Base-by-base conservation (phyloP, 2,113 vertebrate genomes). In the Leuciscus idus region DNA sequence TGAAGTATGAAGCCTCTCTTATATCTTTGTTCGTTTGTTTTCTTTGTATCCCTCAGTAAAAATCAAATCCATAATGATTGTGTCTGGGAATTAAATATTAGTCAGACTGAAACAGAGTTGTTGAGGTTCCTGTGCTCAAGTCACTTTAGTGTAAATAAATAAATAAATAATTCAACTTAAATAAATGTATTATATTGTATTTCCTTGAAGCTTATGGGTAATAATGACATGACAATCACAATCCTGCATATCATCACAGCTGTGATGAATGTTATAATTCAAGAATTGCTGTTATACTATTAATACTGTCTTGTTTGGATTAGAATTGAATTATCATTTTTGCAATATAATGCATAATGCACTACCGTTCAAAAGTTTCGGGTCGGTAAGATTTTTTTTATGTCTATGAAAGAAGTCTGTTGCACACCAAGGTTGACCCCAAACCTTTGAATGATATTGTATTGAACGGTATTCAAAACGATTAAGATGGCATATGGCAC, bases 131-230 rank as follows among this genome's bases (percentile, higher is more conserved):
- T 73, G 74, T 80, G 62, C 82, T 84, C 13, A 77, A 84, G n/a
- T 81, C 82, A 77, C 82, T 77, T 89, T 89, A 76, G 76, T 87
- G 68, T 39, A 77, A 81, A 89, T 89, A 86, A 88, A 81, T 48
- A 64, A 28, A 46, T 15, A 64, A 48, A 81, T 66, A 11, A 26
- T 26, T 26, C 26, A 48, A 82, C 62, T 21, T 23, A 68, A 82
- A 78, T 30, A 23, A 17, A 77, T 77, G 28, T 52, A 36, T 70
- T 50, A 80, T 43, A 62, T 39, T 64, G 62, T 70, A 33, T 50
- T 68, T 50, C 15, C 9, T 55, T 11, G n/a, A 72, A 10, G 28
- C 10, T 15, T 77, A 9, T 33, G n/a, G 12, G 48, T 77, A 28
- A 72, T 12, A 57, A 57, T 57, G 55, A 8, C 19, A 21, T 55